Evolutionary conservation across 1,140 invertebrate genomes (phyloP).

Genomic region (Drosophila paulistorum): DNA sequence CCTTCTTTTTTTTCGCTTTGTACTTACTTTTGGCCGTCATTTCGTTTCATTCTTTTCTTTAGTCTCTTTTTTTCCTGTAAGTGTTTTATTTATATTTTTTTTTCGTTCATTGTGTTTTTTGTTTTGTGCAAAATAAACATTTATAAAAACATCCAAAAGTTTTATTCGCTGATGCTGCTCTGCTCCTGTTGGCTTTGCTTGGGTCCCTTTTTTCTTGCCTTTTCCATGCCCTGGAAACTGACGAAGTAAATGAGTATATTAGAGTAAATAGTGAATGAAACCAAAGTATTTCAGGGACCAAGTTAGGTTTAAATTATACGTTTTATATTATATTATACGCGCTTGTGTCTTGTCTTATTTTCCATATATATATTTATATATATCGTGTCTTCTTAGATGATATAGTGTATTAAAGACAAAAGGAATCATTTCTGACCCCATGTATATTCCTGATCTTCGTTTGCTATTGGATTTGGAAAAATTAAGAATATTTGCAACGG

Average conservation of each 20-base stretch:
- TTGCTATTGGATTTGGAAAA: no score
- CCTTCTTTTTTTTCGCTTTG: conserved; percentile 18
- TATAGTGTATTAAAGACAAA: no score
- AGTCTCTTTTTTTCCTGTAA: conserved; percentile 13
- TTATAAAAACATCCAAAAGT: conserved; percentile 74
- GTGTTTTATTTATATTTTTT: conserved; percentile 1
- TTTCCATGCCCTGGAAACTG: neutral
- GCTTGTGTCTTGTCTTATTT: no score
- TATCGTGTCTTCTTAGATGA: no score
- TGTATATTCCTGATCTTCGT: no score
- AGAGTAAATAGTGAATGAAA: neutral
- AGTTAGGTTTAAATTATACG: no score
- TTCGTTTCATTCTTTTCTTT: conserved; percentile 15
- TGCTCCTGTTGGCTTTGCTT: conserved; percentile 53
- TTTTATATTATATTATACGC: no score
- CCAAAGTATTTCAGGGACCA: no score
- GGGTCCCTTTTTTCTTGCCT: conserved; percentile 7
- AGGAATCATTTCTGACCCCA: no score
- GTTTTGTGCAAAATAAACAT: conserved; percentile 75
- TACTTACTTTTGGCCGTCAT: conserved; percentile 9
- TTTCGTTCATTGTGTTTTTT: conserved; percentile 34
- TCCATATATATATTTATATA: no score
- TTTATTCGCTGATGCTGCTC: conserved; percentile 72
- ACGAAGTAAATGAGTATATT: neutral
- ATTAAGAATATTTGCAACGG: no score